Evolutionary conservation across 2,888 invertebrate species (phyloP).

Genomic region (Caenorhabditis sp.): DNA sequence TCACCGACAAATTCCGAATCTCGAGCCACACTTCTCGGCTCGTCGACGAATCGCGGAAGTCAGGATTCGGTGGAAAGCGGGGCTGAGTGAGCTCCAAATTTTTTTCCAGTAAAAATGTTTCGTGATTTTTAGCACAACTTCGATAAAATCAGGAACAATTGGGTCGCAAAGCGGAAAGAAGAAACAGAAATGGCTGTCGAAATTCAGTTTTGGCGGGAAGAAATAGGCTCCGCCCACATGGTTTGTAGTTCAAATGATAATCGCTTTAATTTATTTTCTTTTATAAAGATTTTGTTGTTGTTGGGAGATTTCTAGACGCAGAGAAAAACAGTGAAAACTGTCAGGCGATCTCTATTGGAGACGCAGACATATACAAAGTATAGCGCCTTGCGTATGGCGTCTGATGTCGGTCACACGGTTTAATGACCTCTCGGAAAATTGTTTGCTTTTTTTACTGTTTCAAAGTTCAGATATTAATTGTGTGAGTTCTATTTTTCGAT

Average conservation of each 20-base stretch:
- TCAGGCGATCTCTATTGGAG: too few species aligned
- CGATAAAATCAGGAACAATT: slow-evolving; percentile 27
- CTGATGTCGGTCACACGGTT: too few species aligned
- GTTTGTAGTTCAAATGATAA: background rate
- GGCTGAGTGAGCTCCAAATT: slow-evolving; percentile 15
- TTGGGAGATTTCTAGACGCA: too few species aligned
- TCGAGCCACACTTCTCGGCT: slow-evolving; percentile 10
- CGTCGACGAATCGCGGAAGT: slow-evolving; percentile 13
- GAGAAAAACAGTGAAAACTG: too few species aligned
- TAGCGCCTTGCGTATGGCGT: too few species aligned
- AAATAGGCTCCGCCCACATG: background rate
- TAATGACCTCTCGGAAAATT: too few species aligned
- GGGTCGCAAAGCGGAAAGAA: slow-evolving; percentile 21
- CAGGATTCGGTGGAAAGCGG: slow-evolving; percentile 31
- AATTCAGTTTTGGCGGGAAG: background rate
- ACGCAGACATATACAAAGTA: too few species aligned
- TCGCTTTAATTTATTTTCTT: background rate
- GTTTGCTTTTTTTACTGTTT: too few species aligned
- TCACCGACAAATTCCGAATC: slow-evolving; percentile 37
- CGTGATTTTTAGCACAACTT: slow-evolving; percentile 21
- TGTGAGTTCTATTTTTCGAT: too few species aligned
- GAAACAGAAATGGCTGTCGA: slow-evolving; percentile 24
- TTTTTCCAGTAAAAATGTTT: background rate
- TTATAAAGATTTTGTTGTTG: background rate
- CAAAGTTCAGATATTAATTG: too few species aligned